Evolutionary conservation across 2,113 vertebrate species (phyloP).

Genomic region (Chrysochloris asiatica): DNA sequence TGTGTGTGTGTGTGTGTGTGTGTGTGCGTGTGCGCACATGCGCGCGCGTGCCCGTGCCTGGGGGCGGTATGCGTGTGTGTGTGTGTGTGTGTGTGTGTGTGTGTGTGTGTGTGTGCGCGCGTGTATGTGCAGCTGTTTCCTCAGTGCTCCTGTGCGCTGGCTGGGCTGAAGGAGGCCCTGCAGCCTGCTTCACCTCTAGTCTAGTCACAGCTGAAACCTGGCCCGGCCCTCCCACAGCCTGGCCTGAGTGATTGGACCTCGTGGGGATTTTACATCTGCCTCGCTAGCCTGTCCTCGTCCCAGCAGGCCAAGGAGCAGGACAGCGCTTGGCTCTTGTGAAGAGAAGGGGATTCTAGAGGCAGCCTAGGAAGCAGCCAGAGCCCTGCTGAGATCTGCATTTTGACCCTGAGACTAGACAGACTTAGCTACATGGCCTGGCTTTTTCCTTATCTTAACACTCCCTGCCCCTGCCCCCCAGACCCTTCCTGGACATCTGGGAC

Average conservation of each 20-base stretch:
- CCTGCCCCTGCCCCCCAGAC: neutral
- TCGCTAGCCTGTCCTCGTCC: neutral
- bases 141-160: constrained; percentile 25
- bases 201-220: neutral
- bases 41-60: constrained; percentile 9
- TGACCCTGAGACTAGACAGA: neutral
- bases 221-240: neutral
- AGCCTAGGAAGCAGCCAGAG: neutral
- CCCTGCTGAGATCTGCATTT: neutral
- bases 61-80: constrained; percentile 30
- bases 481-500: neutral
- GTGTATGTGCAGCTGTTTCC: constrained; percentile 65
- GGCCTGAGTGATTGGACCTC: neutral
- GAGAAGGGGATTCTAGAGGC: neutral
- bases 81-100: too few relatives aligned
- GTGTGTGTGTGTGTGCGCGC: too few relatives aligned
- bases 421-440: neutral
- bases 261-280: neutral
- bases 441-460: neutral
- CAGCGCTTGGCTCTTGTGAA: neutral
- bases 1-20: too few relatives aligned
- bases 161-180: neutral
- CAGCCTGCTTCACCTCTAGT: neutral
- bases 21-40: too few relatives aligned
- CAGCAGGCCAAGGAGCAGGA: neutral